A percentile compares a stretch with the other conserved stretches of the same genome.
Conservation (phyloP, 2,888 invertebrate species). For the Nebria brevicollis region DNA sequence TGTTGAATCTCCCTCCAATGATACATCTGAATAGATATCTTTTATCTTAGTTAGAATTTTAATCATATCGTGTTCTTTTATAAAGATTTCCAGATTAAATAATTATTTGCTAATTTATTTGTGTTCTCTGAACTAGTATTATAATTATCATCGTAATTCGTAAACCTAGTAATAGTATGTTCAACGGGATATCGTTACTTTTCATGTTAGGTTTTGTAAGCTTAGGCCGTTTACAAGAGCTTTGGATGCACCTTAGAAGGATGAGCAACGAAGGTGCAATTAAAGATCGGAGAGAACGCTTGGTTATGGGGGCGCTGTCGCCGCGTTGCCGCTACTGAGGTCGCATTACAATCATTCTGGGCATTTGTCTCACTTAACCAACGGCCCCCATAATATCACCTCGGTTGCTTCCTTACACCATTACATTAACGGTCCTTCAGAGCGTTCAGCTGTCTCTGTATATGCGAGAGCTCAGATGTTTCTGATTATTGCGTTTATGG, state of each 20-base stretch:
- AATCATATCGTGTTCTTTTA: not conserved
- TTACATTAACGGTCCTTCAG: slow-evolving; percentile 6
- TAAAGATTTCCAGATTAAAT: not conserved
- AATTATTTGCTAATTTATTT: not conserved
- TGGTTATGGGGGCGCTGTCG: not conserved
- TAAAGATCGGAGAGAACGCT: slow-evolving; percentile 11
- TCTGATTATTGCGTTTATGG: slow-evolving; percentile 37
- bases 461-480: slow-evolving; percentile 4
- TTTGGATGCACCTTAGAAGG: not conserved
- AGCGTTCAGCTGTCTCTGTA: not conserved
- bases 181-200: too few relatives aligned
- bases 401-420: slow-evolving; percentile 10
- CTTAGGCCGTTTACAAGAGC: not conserved
- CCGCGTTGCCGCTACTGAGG: not conserved
- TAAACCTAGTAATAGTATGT: too few relatives aligned
- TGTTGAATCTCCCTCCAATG: not conserved
- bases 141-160: too few relatives aligned
- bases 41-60: not conserved
- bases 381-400: slow-evolving; percentile 12
- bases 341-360: slow-evolving; percentile 28
- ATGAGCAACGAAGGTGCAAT: not conserved
- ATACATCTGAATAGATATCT: not conserved
- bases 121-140: not conserved
- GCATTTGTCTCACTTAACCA: slow-evolving; percentile 31
- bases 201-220: not conserved